Percentiles rank a stretch among this genome's conserved stretches.
Conservation (phyloP, 92 coral and sea anemone species). For the Porites rus region DNA sequence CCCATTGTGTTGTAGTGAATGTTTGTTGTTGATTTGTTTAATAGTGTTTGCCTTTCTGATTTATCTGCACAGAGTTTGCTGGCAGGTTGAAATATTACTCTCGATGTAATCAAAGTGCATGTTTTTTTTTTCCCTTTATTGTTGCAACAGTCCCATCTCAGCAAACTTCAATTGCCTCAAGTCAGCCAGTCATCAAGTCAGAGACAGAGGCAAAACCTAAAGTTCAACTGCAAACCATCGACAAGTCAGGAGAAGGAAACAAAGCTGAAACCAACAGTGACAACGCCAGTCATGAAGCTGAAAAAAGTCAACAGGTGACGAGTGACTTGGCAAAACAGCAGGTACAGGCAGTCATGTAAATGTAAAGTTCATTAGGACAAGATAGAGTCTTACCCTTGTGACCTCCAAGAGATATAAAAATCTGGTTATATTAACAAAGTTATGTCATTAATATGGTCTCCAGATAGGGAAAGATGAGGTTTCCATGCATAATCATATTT, state of each 20-base stretch:
- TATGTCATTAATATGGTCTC: too few relatives aligned
- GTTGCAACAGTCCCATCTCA: constrained; percentile 66
- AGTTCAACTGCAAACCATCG: constrained; percentile 32
- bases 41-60: too few relatives aligned
- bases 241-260: not conserved
- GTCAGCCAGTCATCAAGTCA: constrained; percentile 81
- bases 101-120: not conserved
- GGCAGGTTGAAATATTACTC: not conserved
- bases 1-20: too few relatives aligned
- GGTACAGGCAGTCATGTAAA: not conserved
- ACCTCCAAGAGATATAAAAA: too few relatives aligned
- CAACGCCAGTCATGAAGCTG: not conserved
- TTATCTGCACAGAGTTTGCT: not conserved
- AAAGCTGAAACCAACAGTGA: not conserved
- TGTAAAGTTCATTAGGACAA: too few relatives aligned
- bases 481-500: too few relatives aligned
- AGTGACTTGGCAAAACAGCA: not conserved
- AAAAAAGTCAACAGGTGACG: not conserved
- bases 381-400: too few relatives aligned
- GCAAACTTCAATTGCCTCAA: constrained; percentile 57
- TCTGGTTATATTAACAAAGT: too few relatives aligned
- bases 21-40: too few relatives aligned
- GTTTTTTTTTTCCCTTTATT: not conserved
- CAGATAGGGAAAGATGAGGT: too few relatives aligned
- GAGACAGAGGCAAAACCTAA: constrained; percentile 71